These are phyloP conservation scores for Philopotamus ludificatus DNA, from an alignment of 1,140 invertebrate genomes.

Conservation along the genomic window DNA sequence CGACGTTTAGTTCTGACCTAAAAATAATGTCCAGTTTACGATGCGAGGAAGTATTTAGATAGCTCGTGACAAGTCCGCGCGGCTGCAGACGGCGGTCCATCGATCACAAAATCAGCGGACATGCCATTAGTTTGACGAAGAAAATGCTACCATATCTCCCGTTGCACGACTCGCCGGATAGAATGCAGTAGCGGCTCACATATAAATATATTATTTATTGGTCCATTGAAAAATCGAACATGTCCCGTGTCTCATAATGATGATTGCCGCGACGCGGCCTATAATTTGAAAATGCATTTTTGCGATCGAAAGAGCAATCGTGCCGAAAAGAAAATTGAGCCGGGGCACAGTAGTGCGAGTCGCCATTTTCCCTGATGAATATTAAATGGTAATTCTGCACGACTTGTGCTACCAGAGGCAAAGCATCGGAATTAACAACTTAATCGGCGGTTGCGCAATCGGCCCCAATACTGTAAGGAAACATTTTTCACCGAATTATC, in stretches of 20 bases:
- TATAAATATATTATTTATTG: no score
- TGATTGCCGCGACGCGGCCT: no score
- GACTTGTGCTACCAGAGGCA: slow-evolving; percentile 28
- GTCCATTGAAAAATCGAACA: no score
- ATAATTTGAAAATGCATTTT: no score
- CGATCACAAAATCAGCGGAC: slow-evolving; percentile 26
- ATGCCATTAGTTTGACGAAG: slow-evolving; percentile 9
- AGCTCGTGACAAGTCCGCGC: slow-evolving; percentile 21
- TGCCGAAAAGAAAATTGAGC: slow-evolving; percentile 29
- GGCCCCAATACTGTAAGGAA: no score
- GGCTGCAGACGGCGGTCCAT: slow-evolving; percentile 5
- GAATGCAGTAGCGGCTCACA: no score
- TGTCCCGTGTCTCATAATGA: no score
- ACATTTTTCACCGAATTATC: no score
- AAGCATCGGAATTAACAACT: slow-evolving; percentile 28
- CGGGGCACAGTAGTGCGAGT: slow-evolving; percentile 1
- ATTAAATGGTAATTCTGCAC: slow-evolving; percentile 25
- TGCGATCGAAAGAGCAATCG: slow-evolving; percentile 25
- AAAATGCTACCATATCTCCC: no score
- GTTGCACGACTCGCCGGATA: no score
- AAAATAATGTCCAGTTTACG: no score
- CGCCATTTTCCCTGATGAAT: slow-evolving; percentile 27
- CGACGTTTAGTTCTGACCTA: background rate
- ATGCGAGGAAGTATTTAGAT: background rate
- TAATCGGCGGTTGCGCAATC: slow-evolving; percentile 22